phyloP scores from a whole-genome alignment of 2,888 invertebrate genomes.

The Physocephala rufipes region DNA sequence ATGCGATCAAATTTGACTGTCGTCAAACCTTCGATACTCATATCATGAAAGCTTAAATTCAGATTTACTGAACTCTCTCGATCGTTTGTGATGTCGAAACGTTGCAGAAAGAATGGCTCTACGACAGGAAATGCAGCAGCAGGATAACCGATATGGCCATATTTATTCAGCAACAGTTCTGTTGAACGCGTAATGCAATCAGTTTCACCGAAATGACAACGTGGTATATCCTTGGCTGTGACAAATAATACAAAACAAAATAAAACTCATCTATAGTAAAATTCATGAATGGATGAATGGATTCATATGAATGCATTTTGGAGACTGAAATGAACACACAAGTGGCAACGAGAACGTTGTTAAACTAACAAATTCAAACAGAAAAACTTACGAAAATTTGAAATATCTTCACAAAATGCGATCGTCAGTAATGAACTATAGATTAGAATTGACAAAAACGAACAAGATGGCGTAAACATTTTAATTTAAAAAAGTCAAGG shows the following conservation, averaged over 20 bases:
- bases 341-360: conserved; percentile 5
- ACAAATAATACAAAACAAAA: conserved; percentile 7
- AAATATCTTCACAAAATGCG: conserved; percentile 36
- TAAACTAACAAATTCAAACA: neutral
- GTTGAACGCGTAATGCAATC: conserved; percentile 58
- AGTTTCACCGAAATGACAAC: conserved; percentile 58
- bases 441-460: conserved; percentile 11
- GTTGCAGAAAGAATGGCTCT: conserved; percentile 61
- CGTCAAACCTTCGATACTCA: conserved; percentile 61
- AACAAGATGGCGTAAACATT: neutral
- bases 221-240: conserved; percentile 58
- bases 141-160: conserved; percentile 59
- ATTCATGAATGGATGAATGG: too few relatives aligned
- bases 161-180: conserved; percentile 52
- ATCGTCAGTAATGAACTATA: conserved; percentile 15
- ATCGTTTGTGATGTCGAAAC: conserved; percentile 60
- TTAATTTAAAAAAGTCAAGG: neutral
- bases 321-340: conserved; percentile 3
- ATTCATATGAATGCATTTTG: too few relatives aligned
- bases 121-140: conserved; percentile 59
- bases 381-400: conserved; percentile 53
- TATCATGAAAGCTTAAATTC: conserved; percentile 59
- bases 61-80: conserved; percentile 57
- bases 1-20: conserved; percentile 57
- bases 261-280: neutral